Conservation (phyloP, 1,140 invertebrate genomes). For the Phocides pigmalion region DNA sequence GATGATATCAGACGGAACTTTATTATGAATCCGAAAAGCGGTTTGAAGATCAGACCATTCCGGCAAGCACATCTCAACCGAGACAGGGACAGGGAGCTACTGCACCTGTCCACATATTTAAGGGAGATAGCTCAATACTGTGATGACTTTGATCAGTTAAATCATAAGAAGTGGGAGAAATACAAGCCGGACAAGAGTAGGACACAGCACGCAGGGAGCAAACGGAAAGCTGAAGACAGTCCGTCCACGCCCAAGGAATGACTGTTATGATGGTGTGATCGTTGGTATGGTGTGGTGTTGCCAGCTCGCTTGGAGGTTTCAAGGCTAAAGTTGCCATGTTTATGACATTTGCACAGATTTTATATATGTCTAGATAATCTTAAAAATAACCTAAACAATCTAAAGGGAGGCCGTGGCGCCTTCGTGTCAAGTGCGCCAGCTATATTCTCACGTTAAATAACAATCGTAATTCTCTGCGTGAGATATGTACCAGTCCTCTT, state of each 20-base stretch:
- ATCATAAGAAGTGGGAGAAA: slow-evolving; percentile 97
- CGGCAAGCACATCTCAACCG: slow-evolving; percentile 95
- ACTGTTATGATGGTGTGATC: slow-evolving; percentile 35
- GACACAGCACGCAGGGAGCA: slow-evolving; percentile 69
- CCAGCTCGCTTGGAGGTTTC: neutral
- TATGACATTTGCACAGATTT: neutral
- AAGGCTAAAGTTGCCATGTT: slow-evolving; percentile 30
- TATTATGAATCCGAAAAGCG: slow-evolving; percentile 98
- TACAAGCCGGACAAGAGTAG: slow-evolving; percentile 86
- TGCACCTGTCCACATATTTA: slow-evolving; percentile 93
- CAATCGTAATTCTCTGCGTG: no score
- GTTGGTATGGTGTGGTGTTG: slow-evolving; percentile 6
- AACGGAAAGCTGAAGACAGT: slow-evolving; percentile 78
- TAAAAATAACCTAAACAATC: no score
- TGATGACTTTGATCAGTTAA: slow-evolving; percentile 93
- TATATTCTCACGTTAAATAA: no score
- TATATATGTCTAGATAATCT: neutral
- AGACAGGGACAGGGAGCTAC: slow-evolving; percentile 92
- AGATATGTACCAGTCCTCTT: no score
- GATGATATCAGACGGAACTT: slow-evolving; percentile 99
- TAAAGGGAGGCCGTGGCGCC: no score
- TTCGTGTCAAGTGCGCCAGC: no score
- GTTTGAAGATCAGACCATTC: slow-evolving; percentile 95
- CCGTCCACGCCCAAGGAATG: slow-evolving; percentile 63
- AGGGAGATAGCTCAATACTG: slow-evolving; percentile 91